Percentiles rank a stretch among this genome's conserved stretches.
Conservation (phyloP, 1,140 invertebrate genomes). For the Drosophila aff. region DNA sequence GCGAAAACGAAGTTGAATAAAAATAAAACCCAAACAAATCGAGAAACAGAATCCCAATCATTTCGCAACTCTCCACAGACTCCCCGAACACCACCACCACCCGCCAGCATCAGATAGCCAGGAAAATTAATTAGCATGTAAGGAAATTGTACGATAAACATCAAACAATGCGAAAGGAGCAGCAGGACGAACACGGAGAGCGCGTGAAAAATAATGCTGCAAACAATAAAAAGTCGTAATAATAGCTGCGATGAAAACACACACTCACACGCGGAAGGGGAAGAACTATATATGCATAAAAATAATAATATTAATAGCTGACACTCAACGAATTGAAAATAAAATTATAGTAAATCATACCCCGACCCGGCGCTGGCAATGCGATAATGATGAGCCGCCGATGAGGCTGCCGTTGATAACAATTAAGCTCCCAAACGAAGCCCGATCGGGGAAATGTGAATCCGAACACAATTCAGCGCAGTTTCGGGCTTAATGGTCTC, state of each 20-base stretch:
- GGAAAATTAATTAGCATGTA: slow-evolving; percentile 76
- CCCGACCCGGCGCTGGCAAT: slow-evolving; percentile 12
- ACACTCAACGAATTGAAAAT: slow-evolving; percentile 79
- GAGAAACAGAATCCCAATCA: slow-evolving; percentile 23
- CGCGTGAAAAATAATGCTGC: slow-evolving; percentile 38
- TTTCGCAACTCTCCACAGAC: slow-evolving; percentile 31
- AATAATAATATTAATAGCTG: slow-evolving; percentile 77
- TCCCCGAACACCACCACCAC: not conserved
- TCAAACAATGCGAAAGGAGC: slow-evolving; percentile 55
- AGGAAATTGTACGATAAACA: slow-evolving; percentile 74
- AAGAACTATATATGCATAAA: slow-evolving; percentile 52
- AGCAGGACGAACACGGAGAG: slow-evolving; percentile 9
- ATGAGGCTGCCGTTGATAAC: slow-evolving; percentile 60
- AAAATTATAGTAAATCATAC: slow-evolving; percentile 77
- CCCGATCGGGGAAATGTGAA: slow-evolving; percentile 41
- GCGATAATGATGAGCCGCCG: slow-evolving; percentile 67
- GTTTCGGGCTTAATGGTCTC: slow-evolving; percentile 35
- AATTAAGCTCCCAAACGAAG: slow-evolving; percentile 63
- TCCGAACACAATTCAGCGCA: slow-evolving; percentile 25
- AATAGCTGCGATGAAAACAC: slow-evolving; percentile 65
- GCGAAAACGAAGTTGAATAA: slow-evolving; percentile 38
- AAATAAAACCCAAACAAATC: slow-evolving; percentile 40
- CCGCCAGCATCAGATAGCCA: slow-evolving; percentile 24
- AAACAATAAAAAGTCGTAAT: slow-evolving; percentile 70
- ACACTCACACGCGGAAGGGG: not conserved